Evolutionary conservation across 2,113 vertebrate species (phyloP), one percentile per base, ranked within the genome.

Genomic region (Fregata magnificens): DNA sequence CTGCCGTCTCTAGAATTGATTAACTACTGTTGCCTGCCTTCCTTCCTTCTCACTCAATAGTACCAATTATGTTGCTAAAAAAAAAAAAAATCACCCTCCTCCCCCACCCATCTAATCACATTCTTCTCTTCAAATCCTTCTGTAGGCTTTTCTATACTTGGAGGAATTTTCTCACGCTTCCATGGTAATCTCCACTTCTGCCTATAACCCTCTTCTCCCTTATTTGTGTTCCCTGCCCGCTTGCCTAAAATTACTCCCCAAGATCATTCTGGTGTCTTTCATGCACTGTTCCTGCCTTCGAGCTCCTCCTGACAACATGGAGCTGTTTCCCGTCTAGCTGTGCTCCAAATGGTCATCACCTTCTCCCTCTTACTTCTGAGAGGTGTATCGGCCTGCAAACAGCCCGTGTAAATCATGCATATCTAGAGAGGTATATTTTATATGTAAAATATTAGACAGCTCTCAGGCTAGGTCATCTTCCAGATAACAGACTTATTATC

Each of bases 101-200:
- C 87, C 42, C 32, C 38, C 76, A 92, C 20, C 38, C 25, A 2
- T 72, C 78, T 83, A 91, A 94, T 93, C 50, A 58, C 65, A 73
- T 88, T 94, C 65, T 90, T 93, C 69, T 91, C 72, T 92, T 95
- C 73, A 94, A 90, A 85, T 77, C 70, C 40, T 87, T 67, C 47
- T 79, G 73, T 71, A 3, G 2, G 15, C 50, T 94, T 94, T 90
- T 91, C 74, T 91, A 21, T 73, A 56, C 62, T 85, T 3, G 0
- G 34, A 91, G 47, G 55, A 93, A 90, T 94, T 97, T 97, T 96
- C 94, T 95, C 87, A 91, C 2, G 5, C 77, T 92, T 92, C 92
- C 53, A 81, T 29, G 36, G 79, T 83, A 96, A 91, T 94, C 59
- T 90, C 80, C 87, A 85, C 61, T 92, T 87, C 80, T 95, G 88